Conservation (phyloP, 2,888 invertebrate species). For the Athripsodes cinereus region DNA sequence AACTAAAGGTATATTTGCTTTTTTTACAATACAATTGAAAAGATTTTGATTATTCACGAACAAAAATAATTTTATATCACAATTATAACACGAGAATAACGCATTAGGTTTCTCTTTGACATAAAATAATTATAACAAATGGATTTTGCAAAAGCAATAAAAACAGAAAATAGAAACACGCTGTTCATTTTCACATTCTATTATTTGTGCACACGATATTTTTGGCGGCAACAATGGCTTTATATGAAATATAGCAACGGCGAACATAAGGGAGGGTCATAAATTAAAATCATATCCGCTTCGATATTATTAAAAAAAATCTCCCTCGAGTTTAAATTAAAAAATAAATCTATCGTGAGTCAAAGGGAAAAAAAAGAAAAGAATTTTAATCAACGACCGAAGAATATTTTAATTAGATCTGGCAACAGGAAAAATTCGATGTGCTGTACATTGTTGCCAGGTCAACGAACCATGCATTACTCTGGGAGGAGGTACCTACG, state of each 20-base stretch:
- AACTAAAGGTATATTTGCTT: too few relatives aligned
- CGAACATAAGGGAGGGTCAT: constrained; percentile 6
- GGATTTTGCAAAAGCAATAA: too few relatives aligned
- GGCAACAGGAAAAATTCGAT: background rate
- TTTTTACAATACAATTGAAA: too few relatives aligned
- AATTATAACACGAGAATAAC: too few relatives aligned
- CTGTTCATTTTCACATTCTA: background rate
- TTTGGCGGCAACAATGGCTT: constrained; percentile 1
- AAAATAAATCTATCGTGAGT: constrained; percentile 7
- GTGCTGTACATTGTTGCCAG: background rate
- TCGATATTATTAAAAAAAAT: constrained; percentile 9
- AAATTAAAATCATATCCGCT: constrained; percentile 4
- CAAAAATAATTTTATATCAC: too few relatives aligned
- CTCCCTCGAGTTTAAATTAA: constrained; percentile 4
- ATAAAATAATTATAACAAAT: too few relatives aligned
- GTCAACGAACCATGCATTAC: background rate
- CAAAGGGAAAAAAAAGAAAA: background rate
- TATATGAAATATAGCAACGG: background rate
- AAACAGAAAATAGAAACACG: too few relatives aligned
- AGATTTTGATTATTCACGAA: too few relatives aligned
- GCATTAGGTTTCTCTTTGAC: too few relatives aligned
- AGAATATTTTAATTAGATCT: constrained; percentile 12
- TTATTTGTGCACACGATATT: background rate
- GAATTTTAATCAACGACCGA: background rate
- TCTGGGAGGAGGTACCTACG: background rate